phyloP scores from a whole-genome alignment of 2,888 invertebrate genomes.

The Eustalomyia histrio region DNA sequence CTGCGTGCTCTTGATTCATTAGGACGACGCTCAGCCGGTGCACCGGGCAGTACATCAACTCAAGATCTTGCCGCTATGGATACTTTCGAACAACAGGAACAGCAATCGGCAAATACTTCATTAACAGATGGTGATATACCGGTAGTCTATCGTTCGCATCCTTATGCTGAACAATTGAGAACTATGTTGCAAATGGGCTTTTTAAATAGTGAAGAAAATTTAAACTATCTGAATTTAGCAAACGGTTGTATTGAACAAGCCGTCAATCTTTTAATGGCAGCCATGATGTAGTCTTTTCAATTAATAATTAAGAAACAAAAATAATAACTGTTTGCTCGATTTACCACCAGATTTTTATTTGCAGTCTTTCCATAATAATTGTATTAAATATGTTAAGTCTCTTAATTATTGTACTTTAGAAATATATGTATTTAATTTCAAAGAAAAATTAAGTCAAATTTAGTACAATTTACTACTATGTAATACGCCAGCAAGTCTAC shows the following conservation, averaged over 20 bases:
- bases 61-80: conserved; percentile 69
- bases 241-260: conserved; percentile 94
- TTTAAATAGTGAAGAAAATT: conserved; percentile 88
- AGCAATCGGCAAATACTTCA: conserved; percentile 38
- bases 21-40: conserved; percentile 43
- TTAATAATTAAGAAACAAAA: too few species aligned
- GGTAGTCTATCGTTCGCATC: conserved; percentile 73
- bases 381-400: too few species aligned
- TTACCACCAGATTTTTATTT: too few species aligned
- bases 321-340: too few species aligned
- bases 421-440: too few species aligned
- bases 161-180: conserved; percentile 82
- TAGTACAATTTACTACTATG: too few species aligned
- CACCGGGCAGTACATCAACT: conserved; percentile 30
- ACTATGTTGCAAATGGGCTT: conserved; percentile 96
- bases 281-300: conserved; percentile 70
- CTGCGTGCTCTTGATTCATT: conserved; percentile 82
- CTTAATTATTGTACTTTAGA: too few species aligned
- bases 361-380: too few species aligned
- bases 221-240: conserved; percentile 88
- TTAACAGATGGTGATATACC: conserved; percentile 72
- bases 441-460: too few species aligned
- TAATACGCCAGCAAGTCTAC: too few species aligned
- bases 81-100: conserved; percentile 66
- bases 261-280: conserved; percentile 89